Base-by-base conservation (phyloP, 1,140 invertebrate species). In the Antheraea mylitta region DNA sequence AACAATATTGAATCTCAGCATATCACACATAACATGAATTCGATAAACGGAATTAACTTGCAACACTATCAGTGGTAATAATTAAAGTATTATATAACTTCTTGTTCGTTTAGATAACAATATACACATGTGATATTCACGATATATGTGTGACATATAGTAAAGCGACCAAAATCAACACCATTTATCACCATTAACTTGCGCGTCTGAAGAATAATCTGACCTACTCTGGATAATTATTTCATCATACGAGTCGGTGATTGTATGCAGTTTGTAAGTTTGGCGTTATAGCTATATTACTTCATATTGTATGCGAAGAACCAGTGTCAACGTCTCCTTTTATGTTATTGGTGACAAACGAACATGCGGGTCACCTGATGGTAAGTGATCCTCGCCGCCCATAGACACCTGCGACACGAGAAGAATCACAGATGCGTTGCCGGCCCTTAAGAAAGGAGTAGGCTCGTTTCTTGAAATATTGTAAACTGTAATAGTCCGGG, bases 141-240 rank as follows among this genome's bases (percentile, higher is more conserved):
- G n/a, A 59, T 60, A 60, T 11, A 22, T 7, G 59, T 19, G 9
- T 30, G 22, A 30, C 22, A 60, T 19, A 10, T 9, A 30, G 18
- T 53, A 16, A 53, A 53, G 11, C 22, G 11, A 37, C 61, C 30
- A 63, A 36, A 63, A 63, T 63, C 19, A 36, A 63, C 61, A 63
- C 19, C 8, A 63, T 63, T 63, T 37, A 63, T 63, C 61, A 63
- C 19, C 22, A 63, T 63, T 36, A 63, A 37, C 59, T 36, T 36
- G 36, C 30, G 36, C 61, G 61, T 63, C 61, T 3, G 61, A 30
- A 37, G 22, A 22, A 7, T 53, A 16, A 53, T 10, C 45, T 53
- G 45, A 53, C 45, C 45, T 53, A 53, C 45, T 53, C 22, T 30
- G 22, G 45, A 53, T 53, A n/a, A 16, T 53, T 53, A 53, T 53